phyloP scores from a whole-genome alignment of 2,888 invertebrate species.

The Muschampia plurimacula region DNA sequence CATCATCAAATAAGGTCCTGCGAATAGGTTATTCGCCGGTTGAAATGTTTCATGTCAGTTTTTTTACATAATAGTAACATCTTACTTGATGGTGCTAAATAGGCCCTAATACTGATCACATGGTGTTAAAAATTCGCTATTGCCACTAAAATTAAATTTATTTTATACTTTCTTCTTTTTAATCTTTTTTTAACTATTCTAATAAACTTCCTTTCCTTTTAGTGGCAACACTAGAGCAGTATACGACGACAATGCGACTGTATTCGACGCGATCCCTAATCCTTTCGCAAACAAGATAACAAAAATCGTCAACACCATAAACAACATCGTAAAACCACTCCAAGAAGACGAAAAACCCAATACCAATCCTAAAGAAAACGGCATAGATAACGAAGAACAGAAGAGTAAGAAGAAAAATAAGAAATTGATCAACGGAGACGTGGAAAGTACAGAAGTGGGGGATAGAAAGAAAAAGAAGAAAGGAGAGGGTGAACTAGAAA shows the following conservation, averaged over 20 bases:
- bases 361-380: conserved; percentile 26
- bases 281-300: conserved; percentile 47
- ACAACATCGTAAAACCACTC: conserved; percentile 56
- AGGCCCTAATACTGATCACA: no score
- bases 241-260: conserved; percentile 50
- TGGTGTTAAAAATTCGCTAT: no score
- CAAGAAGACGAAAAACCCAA: conserved; percentile 10
- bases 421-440: conserved; percentile 28
- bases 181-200: background rate
- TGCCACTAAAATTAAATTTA: background rate
- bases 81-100: no score
- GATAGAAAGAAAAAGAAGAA: conserved; percentile 41
- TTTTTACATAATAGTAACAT: no score
- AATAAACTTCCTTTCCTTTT: conserved; percentile 27
- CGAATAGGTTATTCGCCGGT: no score
- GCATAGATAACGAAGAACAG: conserved; percentile 34
- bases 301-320: conserved; percentile 63
- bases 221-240: conserved; percentile 56
- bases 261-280: conserved; percentile 48
- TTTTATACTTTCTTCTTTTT: no score
- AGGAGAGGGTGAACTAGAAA: conserved; percentile 5
- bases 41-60: no score
- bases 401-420: conserved; percentile 42
- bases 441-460: conserved; percentile 34
- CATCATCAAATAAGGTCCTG: no score